phyloP scores from a whole-genome alignment of 2,113 vertebrate genomes.

The Ia io region DNA sequence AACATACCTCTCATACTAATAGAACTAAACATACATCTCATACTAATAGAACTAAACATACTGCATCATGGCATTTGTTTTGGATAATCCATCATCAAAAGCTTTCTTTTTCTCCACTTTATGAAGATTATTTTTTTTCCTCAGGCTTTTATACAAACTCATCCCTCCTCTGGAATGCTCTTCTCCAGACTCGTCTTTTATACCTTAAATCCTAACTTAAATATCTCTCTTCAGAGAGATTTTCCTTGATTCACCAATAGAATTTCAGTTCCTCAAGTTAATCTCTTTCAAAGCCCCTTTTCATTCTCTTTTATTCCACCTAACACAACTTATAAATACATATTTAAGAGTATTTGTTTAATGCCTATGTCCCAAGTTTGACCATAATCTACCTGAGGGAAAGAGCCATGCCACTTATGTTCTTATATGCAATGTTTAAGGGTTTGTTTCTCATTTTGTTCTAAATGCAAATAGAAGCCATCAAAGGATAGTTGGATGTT shows the following conservation, averaged over 20 bases:
- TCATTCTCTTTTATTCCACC: not conserved
- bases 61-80: not conserved
- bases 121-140: accelerated
- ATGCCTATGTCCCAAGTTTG: not conserved
- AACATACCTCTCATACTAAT: not conserved
- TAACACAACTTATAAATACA: not conserved
- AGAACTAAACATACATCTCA: not conserved
- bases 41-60: not conserved
- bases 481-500: not conserved
- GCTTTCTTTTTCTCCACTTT: not conserved
- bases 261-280: not conserved
- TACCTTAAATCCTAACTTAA: not conserved
- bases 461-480: not conserved
- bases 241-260: not conserved
- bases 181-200: not conserved
- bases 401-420: not conserved
- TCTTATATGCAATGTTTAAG: not conserved
- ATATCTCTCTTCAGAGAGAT: not conserved
- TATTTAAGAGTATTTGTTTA: not conserved
- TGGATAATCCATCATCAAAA: not conserved
- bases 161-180: not conserved
- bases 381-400: not conserved
- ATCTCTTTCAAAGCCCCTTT: not conserved
- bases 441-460: not conserved
- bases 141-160: accelerated